A percentile compares a stretch with the other conserved stretches of the same genome.
These are phyloP conservation scores for Phalacrocorax pelagicus DNA, from an alignment of 2,113 vertebrate genomes.

Conservation along the genomic window DNA sequence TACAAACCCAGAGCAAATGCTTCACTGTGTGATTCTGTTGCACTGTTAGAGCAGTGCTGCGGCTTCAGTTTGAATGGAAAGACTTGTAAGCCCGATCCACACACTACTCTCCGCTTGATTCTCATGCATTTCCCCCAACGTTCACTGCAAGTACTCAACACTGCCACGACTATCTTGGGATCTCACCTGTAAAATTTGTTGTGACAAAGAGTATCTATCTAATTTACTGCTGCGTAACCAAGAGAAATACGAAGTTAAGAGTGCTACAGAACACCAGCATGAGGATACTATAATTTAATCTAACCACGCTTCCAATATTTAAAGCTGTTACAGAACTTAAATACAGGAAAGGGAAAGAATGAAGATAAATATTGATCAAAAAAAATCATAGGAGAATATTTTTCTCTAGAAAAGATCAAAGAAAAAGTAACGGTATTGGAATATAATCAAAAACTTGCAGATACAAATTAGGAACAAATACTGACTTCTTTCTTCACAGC, in stretches of 20 bases:
- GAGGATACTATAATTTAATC: neutral
- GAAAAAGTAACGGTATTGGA: neutral
- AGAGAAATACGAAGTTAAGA: neutral
- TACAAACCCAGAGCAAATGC: neutral
- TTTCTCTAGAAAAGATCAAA: neutral
- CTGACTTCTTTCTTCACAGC: neutral
- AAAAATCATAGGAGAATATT: neutral
- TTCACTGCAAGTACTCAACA: neutral
- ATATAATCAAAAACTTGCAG: neutral
- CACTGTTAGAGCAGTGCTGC: neutral
- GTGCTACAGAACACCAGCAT: neutral
- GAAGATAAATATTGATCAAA: neutral
- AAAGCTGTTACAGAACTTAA: neutral
- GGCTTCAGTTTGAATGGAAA: neutral
- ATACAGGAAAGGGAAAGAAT: neutral
- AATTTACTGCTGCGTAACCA: neutral
- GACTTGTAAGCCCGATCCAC: neutral
- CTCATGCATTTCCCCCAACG: neutral
- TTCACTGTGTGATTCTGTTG: neutral
- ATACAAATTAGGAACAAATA: neutral
- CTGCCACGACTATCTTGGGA: neutral
- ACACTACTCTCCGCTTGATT: neutral
- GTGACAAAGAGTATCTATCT: neutral
- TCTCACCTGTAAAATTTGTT: neutral
- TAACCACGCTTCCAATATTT: neutral